Base-by-base conservation (phyloP, 2,113 vertebrate genomes). In the Melanocharis versteri region DNA sequence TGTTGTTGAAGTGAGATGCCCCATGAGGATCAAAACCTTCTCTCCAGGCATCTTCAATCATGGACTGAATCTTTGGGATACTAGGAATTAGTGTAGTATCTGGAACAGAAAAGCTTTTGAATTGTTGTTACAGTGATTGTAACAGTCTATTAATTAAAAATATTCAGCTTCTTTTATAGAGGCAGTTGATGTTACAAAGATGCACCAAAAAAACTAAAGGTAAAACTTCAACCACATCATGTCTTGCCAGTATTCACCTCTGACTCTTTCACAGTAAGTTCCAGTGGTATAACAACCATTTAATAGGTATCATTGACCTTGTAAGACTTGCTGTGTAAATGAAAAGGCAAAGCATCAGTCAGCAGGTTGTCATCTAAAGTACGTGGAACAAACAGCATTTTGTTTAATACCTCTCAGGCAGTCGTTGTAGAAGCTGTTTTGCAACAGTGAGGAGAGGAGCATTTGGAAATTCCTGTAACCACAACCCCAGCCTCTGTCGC, bases 391-490 rank as follows among this genome's bases (percentile, higher is more conserved):
- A 90, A 53, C 24, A 72, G 51, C 5, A 12, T 85, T 44, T 83
- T 78, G 39, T 66, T 75, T 90, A 93, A 71, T 98, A 99, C 99
- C 99, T 98, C 93, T 97, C 42, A 99, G 94, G 87, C 94, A 89
- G 31, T 98, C 90, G 13, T 96, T 91, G 90, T 98, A 99, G 14
- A 79, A 48, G 58, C 98, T 98, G 78, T 98, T 97, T 84, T 90
- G 96, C 48, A 98, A 91, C 54, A 99, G 97, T 4, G 98, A 99
- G 51, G 99, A 99, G 89, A 99, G 97, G 10, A 99, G 97, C 99
- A 99, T 99, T 91, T 99, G 99, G 97, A 99, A 98, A 97, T 99
- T 99, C 96, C 99, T 98, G 97, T 99, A 99, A 64, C 99, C 99
- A 23, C 99, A 99, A 47, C 99, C 99, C 99, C 99, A 99, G 88